Percentiles rank a stretch among this genome's conserved stretches.
These are phyloP conservation scores for Manis javanica DNA, from an alignment of 2,797 vertebrate species.

Conservation along the genomic window DNA sequence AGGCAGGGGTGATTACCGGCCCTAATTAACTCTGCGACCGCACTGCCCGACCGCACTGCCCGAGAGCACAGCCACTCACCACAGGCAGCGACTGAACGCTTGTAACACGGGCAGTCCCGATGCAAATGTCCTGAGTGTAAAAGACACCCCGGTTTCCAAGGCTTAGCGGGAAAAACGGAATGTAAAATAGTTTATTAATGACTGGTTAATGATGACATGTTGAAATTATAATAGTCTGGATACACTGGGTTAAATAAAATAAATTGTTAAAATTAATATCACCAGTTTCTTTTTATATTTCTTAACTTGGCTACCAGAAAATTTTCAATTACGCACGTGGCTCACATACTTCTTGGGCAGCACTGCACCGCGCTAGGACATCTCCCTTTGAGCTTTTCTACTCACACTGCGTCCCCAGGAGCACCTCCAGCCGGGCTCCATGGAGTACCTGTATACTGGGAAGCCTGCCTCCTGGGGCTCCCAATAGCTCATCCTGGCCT, in stretches of 20 bases:
- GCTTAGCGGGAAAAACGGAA: neutral
- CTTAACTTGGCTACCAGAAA: neutral
- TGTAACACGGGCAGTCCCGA: fast-evolving
- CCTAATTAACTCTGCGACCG: neutral
- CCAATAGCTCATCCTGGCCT: neutral
- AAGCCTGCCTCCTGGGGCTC: neutral
- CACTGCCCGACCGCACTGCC: neutral
- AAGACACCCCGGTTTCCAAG: neutral
- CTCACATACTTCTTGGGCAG: neutral
- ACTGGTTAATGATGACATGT: neutral
- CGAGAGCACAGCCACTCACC: neutral
- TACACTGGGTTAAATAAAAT: neutral
- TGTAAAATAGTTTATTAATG: neutral
- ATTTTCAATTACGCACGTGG: fast-evolving
- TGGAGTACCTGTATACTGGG: fast-evolving
- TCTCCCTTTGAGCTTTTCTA: neutral
- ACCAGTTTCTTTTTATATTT: neutral
- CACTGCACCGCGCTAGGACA: fast-evolving
- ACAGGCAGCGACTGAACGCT: neutral
- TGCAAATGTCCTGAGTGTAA: neutral
- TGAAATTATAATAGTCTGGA: neutral
- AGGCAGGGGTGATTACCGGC: neutral
- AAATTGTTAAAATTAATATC: neutral
- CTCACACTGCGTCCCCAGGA: neutral
- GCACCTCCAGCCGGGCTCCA: neutral